A percentile compares a stretch with the other conserved stretches of the same genome.
Conservation (phyloP, 2,113 vertebrate species). For the Lota lota region DNA sequence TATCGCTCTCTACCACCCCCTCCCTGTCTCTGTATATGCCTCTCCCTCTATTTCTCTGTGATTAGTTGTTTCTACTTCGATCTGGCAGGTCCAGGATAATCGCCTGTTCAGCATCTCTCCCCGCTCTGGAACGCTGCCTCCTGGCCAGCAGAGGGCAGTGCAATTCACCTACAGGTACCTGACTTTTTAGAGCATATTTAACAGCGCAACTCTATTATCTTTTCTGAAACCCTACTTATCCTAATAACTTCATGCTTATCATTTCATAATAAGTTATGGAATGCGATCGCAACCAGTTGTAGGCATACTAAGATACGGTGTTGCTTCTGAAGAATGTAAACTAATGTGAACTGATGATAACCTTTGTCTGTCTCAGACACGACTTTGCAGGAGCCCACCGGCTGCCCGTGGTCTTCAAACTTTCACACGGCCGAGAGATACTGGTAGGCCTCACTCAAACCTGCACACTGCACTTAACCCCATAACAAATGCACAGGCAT, state of each 20-base stretch:
- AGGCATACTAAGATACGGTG: too few relatives aligned
- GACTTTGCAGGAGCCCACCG: constrained; percentile 76
- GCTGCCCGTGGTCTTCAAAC: constrained; percentile 85
- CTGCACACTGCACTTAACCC: neutral
- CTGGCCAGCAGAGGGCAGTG: constrained; percentile 79
- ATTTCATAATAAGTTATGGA: too few relatives aligned
- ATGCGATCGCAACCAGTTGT: neutral
- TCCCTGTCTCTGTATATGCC: neutral
- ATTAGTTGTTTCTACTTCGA: neutral
- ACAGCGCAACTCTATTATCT: too few relatives aligned
- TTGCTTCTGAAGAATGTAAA: neutral
- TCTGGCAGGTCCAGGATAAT: constrained; percentile 73
- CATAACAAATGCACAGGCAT: neutral
- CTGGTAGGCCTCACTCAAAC: constrained; percentile 74
- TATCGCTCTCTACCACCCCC: neutral
- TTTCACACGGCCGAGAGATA: constrained; percentile 88
- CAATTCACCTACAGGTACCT: constrained; percentile 78
- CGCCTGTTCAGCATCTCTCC: constrained; percentile 81
- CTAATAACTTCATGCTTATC: too few relatives aligned
- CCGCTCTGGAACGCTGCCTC: constrained; percentile 77
- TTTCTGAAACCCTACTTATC: neutral
- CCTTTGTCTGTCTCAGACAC: constrained; percentile 73
- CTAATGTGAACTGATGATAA: constrained; percentile 3
- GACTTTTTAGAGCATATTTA: neutral
- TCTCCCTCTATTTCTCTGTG: neutral